These are phyloP conservation scores for Cephus rjabovi DNA, from an alignment of 2,888 invertebrate genomes.

Conservation along the genomic window DNA sequence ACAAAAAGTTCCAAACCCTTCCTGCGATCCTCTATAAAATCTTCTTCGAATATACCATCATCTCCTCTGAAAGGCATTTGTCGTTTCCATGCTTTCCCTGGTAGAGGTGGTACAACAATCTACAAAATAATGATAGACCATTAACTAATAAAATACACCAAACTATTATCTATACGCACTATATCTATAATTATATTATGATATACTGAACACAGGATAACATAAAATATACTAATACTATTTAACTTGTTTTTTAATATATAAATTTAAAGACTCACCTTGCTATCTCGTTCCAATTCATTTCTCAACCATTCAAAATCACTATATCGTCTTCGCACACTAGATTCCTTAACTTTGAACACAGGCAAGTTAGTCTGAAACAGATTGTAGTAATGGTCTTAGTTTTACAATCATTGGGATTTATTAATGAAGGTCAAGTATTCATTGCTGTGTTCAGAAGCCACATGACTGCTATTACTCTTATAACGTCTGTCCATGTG, in stretches of 20 bases:
- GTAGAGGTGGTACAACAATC: constrained; percentile 98
- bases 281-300: constrained; percentile 98
- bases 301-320: constrained; percentile 99
- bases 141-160: not conserved
- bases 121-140: constrained; percentile 58
- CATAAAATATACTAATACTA: constrained; percentile 5
- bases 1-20: constrained; percentile 98
- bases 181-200: constrained; percentile 2
- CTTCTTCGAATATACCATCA: constrained; percentile 99
- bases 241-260: not conserved
- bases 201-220: constrained; percentile 5
- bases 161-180: not conserved
- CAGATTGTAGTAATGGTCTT: constrained; percentile 39
- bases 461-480: not conserved
- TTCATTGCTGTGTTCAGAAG: not conserved
- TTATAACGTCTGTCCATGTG: not conserved
- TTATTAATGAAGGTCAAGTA: not conserved
- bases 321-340: constrained; percentile 96
- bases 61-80: constrained; percentile 98
- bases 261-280: constrained; percentile 72
- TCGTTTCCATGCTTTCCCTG: constrained; percentile 98
- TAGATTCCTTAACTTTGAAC: constrained; percentile 99
- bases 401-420: not conserved
- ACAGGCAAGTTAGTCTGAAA: constrained; percentile 98
- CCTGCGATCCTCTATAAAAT: constrained; percentile 98